Percentiles rank a stretch among this genome's conserved stretches.
These are phyloP conservation scores for Chrysochloris asiatica DNA, from an alignment of 2,113 vertebrate genomes.

Conservation along the genomic window DNA sequence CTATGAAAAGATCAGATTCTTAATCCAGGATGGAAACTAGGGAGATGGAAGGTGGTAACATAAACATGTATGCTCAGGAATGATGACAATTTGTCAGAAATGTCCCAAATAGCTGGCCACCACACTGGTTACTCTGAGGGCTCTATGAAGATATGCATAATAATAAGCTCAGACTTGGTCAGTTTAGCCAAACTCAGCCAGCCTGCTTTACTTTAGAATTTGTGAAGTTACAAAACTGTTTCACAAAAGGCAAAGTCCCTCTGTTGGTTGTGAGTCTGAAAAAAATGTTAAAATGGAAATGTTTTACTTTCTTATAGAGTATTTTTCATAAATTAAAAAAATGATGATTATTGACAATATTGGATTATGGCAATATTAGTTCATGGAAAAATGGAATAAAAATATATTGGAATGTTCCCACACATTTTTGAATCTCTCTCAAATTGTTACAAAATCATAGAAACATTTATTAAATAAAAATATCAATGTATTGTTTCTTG, in stretches of 20 bases:
- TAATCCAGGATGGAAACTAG: too few species aligned
- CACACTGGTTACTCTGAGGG: not conserved
- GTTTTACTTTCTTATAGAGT: not conserved
- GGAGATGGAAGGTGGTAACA: too few species aligned
- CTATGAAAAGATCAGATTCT: too few species aligned
- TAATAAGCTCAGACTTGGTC: not conserved
- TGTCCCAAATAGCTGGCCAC: not conserved
- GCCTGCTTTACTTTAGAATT: not conserved
- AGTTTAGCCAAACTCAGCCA: not conserved
- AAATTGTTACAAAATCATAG: not conserved
- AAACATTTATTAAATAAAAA: not conserved
- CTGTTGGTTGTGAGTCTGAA: not conserved
- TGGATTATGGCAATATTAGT: too few species aligned
- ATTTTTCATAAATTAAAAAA: not conserved
- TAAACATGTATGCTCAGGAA: too few species aligned
- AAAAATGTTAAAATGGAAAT: not conserved
- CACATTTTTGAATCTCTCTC: too few species aligned
- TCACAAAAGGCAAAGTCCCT: not conserved
- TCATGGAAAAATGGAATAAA: too few species aligned
- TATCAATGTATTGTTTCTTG: too few species aligned
- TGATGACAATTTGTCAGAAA: not conserved
- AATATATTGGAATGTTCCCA: too few species aligned
- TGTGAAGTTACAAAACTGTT: not conserved
- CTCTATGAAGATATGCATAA: too few species aligned
- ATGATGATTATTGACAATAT: not conserved